Evolutionary conservation across 92 coral and sea anemone genomes (phyloP).

Genomic region (Paragorgia papillata): DNA sequence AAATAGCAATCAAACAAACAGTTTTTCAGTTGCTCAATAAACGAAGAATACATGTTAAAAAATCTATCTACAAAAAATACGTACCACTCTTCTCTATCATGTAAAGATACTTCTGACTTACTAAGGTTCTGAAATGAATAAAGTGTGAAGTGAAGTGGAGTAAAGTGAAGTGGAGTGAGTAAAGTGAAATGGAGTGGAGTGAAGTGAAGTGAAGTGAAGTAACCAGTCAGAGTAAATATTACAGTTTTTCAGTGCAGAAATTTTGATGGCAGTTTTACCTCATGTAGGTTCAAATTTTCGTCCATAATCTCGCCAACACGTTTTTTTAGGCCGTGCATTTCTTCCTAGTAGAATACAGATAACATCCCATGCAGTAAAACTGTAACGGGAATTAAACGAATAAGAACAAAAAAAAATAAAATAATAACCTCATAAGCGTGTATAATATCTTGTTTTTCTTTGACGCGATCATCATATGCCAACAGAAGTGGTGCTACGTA

Average conservation of each 20-base stretch:
- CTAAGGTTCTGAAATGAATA: constrained; percentile 58
- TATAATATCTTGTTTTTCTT: constrained; percentile 81
- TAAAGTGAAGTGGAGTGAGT: too few species aligned
- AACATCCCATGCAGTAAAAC: neutral
- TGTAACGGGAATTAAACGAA: too few species aligned
- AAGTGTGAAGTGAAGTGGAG: too few species aligned
- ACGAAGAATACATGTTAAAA: constrained; percentile 13
- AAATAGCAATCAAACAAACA: neutral
- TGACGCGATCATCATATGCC: constrained; percentile 91
- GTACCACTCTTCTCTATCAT: constrained; percentile 77
- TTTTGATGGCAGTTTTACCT: too few species aligned
- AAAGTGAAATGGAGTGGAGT: too few species aligned
- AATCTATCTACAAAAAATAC: neutral
- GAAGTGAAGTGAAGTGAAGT: too few species aligned
- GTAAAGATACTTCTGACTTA: constrained; percentile 61
- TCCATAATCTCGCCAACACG: constrained; percentile 84
- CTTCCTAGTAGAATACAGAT: constrained; percentile 62
- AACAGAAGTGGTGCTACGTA: constrained; percentile 83
- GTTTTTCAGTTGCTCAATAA: neutral
- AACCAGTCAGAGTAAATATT: too few species aligned
- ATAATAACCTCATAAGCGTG: constrained; percentile 82
- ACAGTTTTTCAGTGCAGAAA: too few species aligned
- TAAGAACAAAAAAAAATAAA: neutral
- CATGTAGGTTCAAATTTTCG: constrained; percentile 88
- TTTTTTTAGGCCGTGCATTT: constrained; percentile 72